These are phyloP conservation scores for Drosophila nigrodunni DNA, from an alignment of 1,140 invertebrate species.

Conservation along the genomic window DNA sequence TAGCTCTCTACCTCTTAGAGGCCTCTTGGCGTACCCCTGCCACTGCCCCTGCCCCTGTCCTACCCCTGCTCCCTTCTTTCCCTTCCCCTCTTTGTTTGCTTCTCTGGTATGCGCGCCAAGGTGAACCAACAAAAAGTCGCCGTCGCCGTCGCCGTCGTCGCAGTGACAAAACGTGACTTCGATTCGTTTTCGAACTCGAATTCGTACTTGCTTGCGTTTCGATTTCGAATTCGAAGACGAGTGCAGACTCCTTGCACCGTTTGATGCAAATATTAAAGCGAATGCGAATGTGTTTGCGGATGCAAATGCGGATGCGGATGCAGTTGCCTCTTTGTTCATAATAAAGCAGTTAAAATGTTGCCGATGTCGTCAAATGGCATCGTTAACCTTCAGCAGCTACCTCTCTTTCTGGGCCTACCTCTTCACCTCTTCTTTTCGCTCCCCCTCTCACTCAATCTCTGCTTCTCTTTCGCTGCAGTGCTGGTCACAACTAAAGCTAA, in stretches of 20 bases:
- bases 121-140: slow-evolving; percentile 48
- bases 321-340: slow-evolving; percentile 37
- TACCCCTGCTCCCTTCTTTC: neutral
- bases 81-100: neutral
- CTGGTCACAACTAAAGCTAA: too few species aligned
- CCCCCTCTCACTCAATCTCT: neutral
- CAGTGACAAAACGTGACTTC: slow-evolving; percentile 42
- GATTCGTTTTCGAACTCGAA: slow-evolving; percentile 7
- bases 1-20: neutral
- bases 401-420: neutral
- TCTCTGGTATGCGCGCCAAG: slow-evolving; percentile 53
- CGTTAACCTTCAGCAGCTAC: slow-evolving; percentile 48
- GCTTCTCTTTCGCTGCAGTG: neutral
- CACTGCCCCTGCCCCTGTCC: neutral
- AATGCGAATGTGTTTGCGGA: slow-evolving; percentile 30
- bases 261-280: slow-evolving; percentile 17
- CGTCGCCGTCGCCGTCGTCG: slow-evolving; percentile 22
- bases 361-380: slow-evolving; percentile 47
- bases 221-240: neutral
- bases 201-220: neutral
- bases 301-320: slow-evolving; percentile 1
- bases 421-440: neutral
- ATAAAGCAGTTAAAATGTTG: slow-evolving; percentile 71
- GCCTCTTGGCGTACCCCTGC: neutral
- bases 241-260: slow-evolving; percentile 7